Evolutionary conservation across 2,888 invertebrate species (phyloP).

Genomic region (Sturmia bella): DNA sequence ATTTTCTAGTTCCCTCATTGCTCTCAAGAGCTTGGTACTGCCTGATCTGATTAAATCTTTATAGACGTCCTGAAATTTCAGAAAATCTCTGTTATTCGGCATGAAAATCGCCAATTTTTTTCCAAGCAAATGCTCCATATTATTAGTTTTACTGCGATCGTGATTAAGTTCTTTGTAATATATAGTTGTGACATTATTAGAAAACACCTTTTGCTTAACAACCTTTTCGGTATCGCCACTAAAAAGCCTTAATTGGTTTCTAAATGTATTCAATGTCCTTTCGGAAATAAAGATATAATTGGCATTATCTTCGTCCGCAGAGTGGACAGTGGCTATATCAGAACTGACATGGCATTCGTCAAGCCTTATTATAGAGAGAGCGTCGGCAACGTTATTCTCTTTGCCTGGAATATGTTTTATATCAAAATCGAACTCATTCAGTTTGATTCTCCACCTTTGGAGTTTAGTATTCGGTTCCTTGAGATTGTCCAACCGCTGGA

Average conservation of each 20-base stretch:
- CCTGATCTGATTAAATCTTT: background rate
- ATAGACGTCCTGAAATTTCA: slow-evolving; percentile 37
- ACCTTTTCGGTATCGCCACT: background rate
- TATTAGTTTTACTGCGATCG: slow-evolving; percentile 9
- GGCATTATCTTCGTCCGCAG: background rate
- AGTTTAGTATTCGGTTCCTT: too few relatives aligned
- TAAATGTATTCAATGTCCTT: slow-evolving; percentile 10
- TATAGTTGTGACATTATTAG: too few relatives aligned
- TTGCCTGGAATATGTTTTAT: too few relatives aligned
- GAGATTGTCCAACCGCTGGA: slow-evolving; percentile 26
- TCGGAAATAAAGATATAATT: background rate
- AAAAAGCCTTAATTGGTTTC: slow-evolving; percentile 8
- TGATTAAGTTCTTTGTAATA: too few relatives aligned
- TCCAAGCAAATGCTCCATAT: slow-evolving; percentile 36
- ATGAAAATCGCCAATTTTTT: slow-evolving; percentile 38
- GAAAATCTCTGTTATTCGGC: slow-evolving; percentile 37
- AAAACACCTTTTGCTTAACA: background rate
- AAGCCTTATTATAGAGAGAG: too few relatives aligned
- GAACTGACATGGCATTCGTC: too few relatives aligned
- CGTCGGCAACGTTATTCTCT: too few relatives aligned
- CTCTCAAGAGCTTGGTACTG: too few relatives aligned
- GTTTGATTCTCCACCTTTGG: too few relatives aligned
- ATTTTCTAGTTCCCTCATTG: too few relatives aligned
- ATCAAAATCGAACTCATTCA: too few relatives aligned
- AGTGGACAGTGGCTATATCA: too few relatives aligned